Evolutionary conservation across 2,113 vertebrate species (phyloP), one percentile per base, ranked within the genome.

Genomic region (Periophthalmus modestus): DNA sequence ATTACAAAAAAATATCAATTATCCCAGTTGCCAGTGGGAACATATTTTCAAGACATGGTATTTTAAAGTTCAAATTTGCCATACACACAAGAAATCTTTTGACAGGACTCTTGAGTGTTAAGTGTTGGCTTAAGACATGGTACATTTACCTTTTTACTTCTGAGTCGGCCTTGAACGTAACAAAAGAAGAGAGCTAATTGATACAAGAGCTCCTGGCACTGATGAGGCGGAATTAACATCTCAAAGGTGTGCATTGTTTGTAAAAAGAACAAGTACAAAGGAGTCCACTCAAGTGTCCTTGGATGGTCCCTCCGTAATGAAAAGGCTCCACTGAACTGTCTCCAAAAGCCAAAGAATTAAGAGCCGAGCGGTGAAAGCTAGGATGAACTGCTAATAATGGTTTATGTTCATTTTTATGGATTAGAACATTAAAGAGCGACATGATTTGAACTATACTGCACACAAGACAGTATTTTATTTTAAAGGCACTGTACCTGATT

Each of bases 171-270:
- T 19, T 65, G 62, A 36, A 63, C 33, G 34, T 11, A 43, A 65
- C 6, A 65, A 39, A 65, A 43, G 34, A n/a, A 9, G 62, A 13
- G 62, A 34, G 39, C 62, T 65, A 65, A 65, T 65, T 65, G 62
- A 65, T 21, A 43, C 62, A 12, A 39, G 16, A 65, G 62, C 34
- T 39, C 9, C 1, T 39, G 18, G 34, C 34, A 43, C 62, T 39
- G 34, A 36, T n/a, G 19, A 43, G 34, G 5, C 21, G 24, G 39
- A 67, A 67, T 67, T 67, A 48, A 47, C 39, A 67, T 47, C 66
- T 67, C 66, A 67, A 67, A 67, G 63, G 39, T 47, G 62, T n/a
- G 33, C 19, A 39, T 65, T 65, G 39, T 65, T 65, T 65, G 28
- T 36, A n/a, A 62, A 62, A 34, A 34, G 7, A 62, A 34, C 14